Evolutionary conservation across 30 jellyfish, hydroid and myxozoan species (phyloP).

Genomic region (Turritopsis rubra): DNA sequence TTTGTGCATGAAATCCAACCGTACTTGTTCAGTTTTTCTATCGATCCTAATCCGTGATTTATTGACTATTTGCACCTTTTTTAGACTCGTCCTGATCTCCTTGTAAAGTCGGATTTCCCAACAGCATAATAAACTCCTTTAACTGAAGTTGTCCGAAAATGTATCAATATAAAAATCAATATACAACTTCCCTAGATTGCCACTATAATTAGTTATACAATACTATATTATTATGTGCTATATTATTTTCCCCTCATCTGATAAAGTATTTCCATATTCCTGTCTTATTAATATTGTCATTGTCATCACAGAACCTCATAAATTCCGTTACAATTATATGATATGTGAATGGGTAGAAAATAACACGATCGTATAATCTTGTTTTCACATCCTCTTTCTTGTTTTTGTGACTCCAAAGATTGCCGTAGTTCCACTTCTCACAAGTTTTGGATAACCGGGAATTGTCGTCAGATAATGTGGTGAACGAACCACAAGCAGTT

Average conservation of each 20-base stretch:
- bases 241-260: neutral
- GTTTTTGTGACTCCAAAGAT: neutral
- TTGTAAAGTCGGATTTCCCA: no score
- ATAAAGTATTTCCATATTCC: neutral
- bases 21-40: no score
- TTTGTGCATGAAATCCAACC: no score
- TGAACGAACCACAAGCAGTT: neutral
- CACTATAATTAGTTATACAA: no score
- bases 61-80: no score
- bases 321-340: neutral
- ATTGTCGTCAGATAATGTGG: neutral
- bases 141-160: no score
- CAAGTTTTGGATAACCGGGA: neutral
- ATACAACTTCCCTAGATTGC: no score
- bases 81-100: no score
- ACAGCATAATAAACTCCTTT: no score
- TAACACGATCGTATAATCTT: neutral
- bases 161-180: no score
- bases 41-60: no score
- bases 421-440: neutral
- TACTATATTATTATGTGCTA: no score
- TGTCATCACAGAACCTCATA: neutral
- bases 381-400: neutral
- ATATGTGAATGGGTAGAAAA: neutral
- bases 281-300: neutral